Evolutionary conservation across 1,140 invertebrate genomes (phyloP), one percentile per base, ranked within the genome.

Genomic region (Manduca sexta): DNA sequence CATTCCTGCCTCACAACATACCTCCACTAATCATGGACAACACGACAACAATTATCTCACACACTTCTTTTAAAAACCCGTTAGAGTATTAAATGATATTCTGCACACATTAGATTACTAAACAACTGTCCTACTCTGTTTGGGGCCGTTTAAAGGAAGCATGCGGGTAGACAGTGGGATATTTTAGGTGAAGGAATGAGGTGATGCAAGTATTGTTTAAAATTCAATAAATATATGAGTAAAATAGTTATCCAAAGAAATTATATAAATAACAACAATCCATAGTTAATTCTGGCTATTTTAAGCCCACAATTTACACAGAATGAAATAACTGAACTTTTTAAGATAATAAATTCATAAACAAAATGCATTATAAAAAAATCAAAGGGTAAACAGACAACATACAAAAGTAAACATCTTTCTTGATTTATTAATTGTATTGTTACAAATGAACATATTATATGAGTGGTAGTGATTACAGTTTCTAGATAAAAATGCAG

Each of bases 61-160:
- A 85, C 72, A 85, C 81, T 85, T 80, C 79, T 56, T 85, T 85
- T 83, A 85, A 85, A 71, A 83, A 83, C 81, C 81, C 81, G 71
- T 74, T 73, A 69, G 64, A 73, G 65, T 68, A 60, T 59, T 68
- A 67, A 70, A 71, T 69, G 53, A 72, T 79, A 81, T 82, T 85
- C 78, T 84, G 80, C 82, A 85, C 82, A 85, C 82, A 82, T 76
- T 74, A 72, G 52, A 64, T 64, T 57, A 65, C 45, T 68, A 74
- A 61, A 63, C 51, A 53, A 59, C 37, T 41, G 50, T 51, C 44
- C 35, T 50, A 55, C 37, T 52, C 49, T 56, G 38, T 46, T 61
- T 67, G 79, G 79, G 82, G 79, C 74, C 71, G 65, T 34, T 82
- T 85, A 85, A 85, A 85, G 82, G 79, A 85, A 85, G 82, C 82